A percentile compares a stretch with the other conserved stretches of the same genome.
Conservation (phyloP, 2,113 vertebrate genomes). For the Echinops telfairi region DNA sequence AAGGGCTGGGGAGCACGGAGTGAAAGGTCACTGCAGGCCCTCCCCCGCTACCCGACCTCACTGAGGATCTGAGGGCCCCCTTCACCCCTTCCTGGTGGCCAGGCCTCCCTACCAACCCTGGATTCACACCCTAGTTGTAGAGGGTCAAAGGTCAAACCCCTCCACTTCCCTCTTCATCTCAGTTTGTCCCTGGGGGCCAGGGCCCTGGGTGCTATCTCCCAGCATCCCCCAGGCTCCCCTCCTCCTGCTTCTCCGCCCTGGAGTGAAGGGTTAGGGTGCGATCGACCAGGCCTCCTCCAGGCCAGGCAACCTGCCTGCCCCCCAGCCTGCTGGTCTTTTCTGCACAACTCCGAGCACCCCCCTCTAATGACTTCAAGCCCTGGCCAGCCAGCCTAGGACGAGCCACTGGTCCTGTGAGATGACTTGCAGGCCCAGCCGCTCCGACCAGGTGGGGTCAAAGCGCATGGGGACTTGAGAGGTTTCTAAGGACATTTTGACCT, state of each 20-base stretch:
- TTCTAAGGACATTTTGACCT: background rate
- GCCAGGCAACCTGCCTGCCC: background rate
- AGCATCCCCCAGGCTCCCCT: background rate
- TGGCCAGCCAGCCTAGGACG: too few relatives aligned
- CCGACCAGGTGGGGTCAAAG: fast-evolving
- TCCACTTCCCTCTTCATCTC: too few relatives aligned
- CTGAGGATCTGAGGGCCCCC: too few relatives aligned
- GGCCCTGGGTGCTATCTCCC: background rate
- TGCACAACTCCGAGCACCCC: background rate
- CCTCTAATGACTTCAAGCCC: background rate
- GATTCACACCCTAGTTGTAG: background rate
- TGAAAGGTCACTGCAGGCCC: background rate
- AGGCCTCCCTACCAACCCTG: background rate
- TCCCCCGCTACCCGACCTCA: too few relatives aligned
- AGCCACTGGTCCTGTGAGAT: background rate
- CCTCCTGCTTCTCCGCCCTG: background rate
- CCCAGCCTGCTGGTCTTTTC: background rate
- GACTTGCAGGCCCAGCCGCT: background rate
- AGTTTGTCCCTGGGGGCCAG: too few relatives aligned
- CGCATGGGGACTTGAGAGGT: background rate
- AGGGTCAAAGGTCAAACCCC: too few relatives aligned
- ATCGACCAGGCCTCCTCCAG: background rate
- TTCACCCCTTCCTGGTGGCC: background rate
- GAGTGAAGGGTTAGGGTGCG: background rate
- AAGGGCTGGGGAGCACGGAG: background rate